A percentile compares a stretch with the other conserved stretches of the same genome.
Evolutionary conservation across 2,113 vertebrate species (phyloP).

Genomic region (Polypterus bichir): DNA sequence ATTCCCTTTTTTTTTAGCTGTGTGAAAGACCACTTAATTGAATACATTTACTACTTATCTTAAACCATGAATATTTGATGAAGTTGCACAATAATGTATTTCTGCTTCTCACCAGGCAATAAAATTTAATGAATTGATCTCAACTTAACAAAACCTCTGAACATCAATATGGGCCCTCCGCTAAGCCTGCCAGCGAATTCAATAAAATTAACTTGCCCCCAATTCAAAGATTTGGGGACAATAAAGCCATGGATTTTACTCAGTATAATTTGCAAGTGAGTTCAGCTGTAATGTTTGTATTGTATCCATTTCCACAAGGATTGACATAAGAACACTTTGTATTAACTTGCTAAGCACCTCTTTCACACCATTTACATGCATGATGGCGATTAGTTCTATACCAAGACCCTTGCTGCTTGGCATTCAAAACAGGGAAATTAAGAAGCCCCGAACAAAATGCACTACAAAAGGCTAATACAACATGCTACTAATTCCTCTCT

Average conservation of each 20-base stretch:
- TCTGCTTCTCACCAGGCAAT: conserved; percentile 96
- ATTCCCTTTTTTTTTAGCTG: conserved; percentile 44
- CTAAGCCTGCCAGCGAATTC: conserved; percentile 97
- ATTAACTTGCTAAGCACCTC: conserved; percentile 94
- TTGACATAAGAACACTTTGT: conserved; percentile 98
- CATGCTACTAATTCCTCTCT: conserved; percentile 89
- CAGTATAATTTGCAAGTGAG: conserved; percentile 86
- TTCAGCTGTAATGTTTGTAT: conserved; percentile 99
- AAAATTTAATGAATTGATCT: conserved; percentile 99
- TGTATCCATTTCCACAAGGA: conserved; percentile 99
- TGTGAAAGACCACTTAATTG: conserved; percentile 92
- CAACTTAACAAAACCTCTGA: conserved; percentile 91
- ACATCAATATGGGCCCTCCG: conserved; percentile 81
- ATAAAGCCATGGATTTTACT: conserved; percentile 89
- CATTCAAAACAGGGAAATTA: conserved; percentile 99
- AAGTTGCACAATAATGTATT: conserved; percentile 97
- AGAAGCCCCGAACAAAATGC: conserved; percentile 96
- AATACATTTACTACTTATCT: conserved; percentile 98
- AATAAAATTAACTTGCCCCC: conserved; percentile 97
- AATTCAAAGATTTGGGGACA: conserved; percentile 78
- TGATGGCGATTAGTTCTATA: conserved; percentile 95
- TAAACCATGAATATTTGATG: conserved; percentile 99
- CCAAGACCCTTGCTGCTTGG: conserved; percentile 89
- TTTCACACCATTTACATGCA: conserved; percentile 98
- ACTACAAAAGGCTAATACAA: conserved; percentile 99